Base-by-base conservation (phyloP, 2,113 vertebrate species). In the Gobiocypris rarus region DNA sequence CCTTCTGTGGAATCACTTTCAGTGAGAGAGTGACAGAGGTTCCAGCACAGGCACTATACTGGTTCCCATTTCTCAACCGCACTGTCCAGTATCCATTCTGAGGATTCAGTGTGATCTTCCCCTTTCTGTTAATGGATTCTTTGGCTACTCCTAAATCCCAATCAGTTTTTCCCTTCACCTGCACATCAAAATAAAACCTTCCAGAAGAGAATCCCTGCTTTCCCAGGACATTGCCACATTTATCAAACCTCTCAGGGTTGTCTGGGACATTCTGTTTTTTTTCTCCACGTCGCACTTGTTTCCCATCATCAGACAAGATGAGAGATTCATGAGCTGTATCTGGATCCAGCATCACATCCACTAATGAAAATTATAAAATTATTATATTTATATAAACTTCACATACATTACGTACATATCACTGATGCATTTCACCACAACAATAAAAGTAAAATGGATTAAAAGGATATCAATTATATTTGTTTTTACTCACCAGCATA, bases 11-110 rank as follows among this genome's bases (percentile, higher is more conserved):
- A 61, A 77, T 86, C 24, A 50, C 73, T 82, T 52, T 82, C 50
- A 76, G 48, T 4, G 61, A 24, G 50, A 86, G 61, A 9, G 65
- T 24, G 48, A 85, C 31, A 56, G 24, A 3, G 3, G 50, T 26
- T 24, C 19, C 38, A 70, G 79, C 69, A 63, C 34, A 38, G 17
- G 83, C 76, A 43, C 11, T 24, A 74, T 83, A 83, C 9, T 61
- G 24, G 41, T 83, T 74, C 24, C 24, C 70, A 74, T 83, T 75
- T 59, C 70, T 83, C 54, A 83, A 45, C 3, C n/a, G 9, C 70
- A 83, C 34, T 31, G 81, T 75, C 81, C 81, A 83, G 41, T 58
- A 75, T n/a, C 81, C 81, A 74, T 83, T 83, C 54, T 61, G 38
- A 22, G 69, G 81, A 45, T 10, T 83, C 24, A 63, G 24, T 34